Conservation (phyloP, 2,113 vertebrate genomes). For the Balaeniceps rex region DNA sequence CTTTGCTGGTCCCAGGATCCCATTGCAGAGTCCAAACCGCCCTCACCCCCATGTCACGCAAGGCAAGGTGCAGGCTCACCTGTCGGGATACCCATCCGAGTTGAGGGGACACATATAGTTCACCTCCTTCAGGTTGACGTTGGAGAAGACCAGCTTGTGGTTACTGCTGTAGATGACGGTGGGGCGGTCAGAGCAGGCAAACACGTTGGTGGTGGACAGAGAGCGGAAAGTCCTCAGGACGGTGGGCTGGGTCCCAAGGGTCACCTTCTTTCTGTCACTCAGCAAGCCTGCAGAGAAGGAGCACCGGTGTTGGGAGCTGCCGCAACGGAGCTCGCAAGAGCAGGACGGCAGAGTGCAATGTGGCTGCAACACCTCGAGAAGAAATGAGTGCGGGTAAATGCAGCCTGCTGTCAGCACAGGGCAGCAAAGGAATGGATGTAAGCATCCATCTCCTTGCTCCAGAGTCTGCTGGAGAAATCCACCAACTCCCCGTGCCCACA, state of each 20-base stretch:
- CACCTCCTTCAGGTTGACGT: constrained; percentile 99
- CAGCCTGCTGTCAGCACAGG: neutral
- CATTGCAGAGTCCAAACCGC: neutral
- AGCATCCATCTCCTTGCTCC: no score
- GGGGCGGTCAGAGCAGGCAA: constrained; percentile 96
- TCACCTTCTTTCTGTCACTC: constrained; percentile 97
- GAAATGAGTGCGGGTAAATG: rapidly evolving
- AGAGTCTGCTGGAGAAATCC: neutral
- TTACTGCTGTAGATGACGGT: constrained; percentile 99
- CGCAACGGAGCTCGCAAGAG: rapidly evolving
- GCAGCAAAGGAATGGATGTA: neutral
- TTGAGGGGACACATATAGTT: constrained; percentile 99
- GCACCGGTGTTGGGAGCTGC: neutral
- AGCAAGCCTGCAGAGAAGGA: constrained; percentile 76
- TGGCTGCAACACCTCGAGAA: rapidly evolving
- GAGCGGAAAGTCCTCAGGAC: constrained; percentile 96
- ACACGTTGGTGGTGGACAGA: constrained; percentile 96
- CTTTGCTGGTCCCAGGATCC: neutral
- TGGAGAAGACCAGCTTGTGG: constrained; percentile 98
- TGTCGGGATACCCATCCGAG: constrained; percentile 97
- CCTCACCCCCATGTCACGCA: rapidly evolving
- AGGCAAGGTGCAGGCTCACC: constrained; percentile 66
- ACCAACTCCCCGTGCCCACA: neutral
- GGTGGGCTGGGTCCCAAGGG: constrained; percentile 94
- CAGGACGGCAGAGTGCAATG: rapidly evolving